These are phyloP conservation scores for Catharus ustulatus DNA, from an alignment of 2,797 vertebrate genomes.

Conservation along the genomic window DNA sequence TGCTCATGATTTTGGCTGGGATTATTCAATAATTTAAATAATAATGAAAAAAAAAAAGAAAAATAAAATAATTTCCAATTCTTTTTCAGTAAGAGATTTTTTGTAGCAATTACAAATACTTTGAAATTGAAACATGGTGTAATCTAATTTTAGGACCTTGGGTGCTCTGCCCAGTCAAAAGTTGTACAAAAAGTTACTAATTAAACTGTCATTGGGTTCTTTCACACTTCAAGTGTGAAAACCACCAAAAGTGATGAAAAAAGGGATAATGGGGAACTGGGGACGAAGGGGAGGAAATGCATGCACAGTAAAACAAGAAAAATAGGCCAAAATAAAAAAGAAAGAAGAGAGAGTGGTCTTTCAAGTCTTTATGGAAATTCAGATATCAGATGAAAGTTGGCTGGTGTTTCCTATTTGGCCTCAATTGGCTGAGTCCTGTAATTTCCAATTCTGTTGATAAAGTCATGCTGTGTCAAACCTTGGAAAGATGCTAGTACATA, in stretches of 20 bases:
- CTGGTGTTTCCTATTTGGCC: background rate
- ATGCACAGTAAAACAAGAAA: background rate
- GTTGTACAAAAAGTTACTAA: background rate
- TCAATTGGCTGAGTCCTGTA: background rate
- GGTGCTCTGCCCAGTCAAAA: background rate
- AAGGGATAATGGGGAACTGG: background rate
- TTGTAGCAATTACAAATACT: background rate
- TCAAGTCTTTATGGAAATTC: background rate
- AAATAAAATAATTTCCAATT: background rate
- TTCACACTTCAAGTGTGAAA: background rate
- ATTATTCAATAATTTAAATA: background rate
- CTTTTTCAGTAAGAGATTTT: background rate
- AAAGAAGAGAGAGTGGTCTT: background rate
- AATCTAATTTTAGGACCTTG: background rate
- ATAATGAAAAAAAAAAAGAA: background rate
- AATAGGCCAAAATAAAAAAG: background rate
- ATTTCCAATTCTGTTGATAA: background rate
- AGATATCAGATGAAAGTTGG: background rate
- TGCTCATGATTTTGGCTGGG: background rate
- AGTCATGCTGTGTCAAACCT: background rate
- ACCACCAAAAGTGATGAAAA: background rate
- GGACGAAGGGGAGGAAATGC: background rate
- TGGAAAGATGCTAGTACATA: background rate
- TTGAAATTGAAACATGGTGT: background rate
- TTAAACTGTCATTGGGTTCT: background rate